Percentiles rank a stretch among this genome's conserved stretches.
phyloP scores from a whole-genome alignment of 2,797 vertebrate species.

The Iguana delicatissima region DNA sequence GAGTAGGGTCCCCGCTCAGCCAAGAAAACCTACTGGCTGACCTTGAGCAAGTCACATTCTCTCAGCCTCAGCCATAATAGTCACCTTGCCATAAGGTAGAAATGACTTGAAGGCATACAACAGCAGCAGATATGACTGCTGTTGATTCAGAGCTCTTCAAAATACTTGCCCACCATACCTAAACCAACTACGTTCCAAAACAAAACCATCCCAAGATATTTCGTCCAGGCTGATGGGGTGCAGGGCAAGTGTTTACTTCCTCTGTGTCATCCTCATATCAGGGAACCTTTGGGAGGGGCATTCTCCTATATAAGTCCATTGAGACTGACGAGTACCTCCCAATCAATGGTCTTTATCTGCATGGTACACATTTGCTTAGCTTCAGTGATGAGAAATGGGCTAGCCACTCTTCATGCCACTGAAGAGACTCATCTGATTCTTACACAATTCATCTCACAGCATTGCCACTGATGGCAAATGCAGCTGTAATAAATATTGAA shows the following conservation, averaged over 20 bases:
- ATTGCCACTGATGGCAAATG: constrained; percentile 33
- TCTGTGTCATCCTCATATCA: neutral
- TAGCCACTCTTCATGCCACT: neutral
- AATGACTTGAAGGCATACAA: no score
- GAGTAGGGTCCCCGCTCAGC: no score
- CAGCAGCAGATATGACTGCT: neutral
- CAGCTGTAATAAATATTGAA: constrained; percentile 50
- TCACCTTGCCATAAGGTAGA: no score
- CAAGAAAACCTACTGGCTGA: no score
- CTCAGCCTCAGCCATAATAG: no score
- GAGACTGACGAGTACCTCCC: neutral
- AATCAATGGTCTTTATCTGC: neutral
- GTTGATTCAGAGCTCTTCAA: neutral
- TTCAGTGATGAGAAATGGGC: neutral
- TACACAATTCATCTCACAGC: constrained; percentile 16
- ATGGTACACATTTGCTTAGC: neutral
- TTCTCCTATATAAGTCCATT: neutral
- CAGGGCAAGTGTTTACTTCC: neutral
- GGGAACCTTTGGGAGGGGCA: neutral
- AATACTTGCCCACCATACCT: neutral
- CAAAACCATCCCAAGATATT: neutral
- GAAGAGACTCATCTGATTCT: constrained; percentile 30
- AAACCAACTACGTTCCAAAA: no score
- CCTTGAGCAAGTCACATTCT: no score
- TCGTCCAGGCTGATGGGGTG: neutral